Evolutionary conservation across 2,797 vertebrate genomes (phyloP).

Genomic region (Avahi laniger): DNA sequence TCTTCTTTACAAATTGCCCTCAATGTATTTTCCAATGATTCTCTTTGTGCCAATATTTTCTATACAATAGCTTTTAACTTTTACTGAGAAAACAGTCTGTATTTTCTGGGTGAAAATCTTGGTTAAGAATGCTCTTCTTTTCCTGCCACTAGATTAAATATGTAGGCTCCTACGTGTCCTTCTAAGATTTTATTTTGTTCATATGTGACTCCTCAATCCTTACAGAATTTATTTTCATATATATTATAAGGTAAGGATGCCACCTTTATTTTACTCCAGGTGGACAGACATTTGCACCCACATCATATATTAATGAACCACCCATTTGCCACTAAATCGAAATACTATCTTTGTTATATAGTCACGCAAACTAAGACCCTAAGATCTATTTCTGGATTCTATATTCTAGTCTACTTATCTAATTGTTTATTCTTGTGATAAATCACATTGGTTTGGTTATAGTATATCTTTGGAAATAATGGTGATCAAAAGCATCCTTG

Average conservation of each 20-base stretch:
- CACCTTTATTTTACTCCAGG: neutral
- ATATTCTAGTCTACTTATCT: neutral
- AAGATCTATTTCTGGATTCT: neutral
- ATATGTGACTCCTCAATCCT: neutral
- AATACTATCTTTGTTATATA: neutral
- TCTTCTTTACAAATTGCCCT: neutral
- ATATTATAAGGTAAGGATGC: neutral
- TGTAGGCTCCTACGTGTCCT: neutral
- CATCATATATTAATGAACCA: neutral
- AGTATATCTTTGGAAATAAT: neutral
- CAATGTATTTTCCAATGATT: neutral
- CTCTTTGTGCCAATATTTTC: neutral
- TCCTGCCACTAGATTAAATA: neutral
- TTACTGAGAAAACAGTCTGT: neutral
- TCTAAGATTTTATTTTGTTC: neutral
- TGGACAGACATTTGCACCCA: neutral
- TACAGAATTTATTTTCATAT: neutral
- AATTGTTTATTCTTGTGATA: neutral
- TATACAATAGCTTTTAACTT: neutral
- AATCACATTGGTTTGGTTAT: neutral
- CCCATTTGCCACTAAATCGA: neutral
- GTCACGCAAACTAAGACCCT: neutral
- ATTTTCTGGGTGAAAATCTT: neutral
- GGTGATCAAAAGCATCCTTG: neutral
- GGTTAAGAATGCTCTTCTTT: neutral